Evolutionary conservation across 1,140 invertebrate genomes (phyloP).

Genomic region (Tetramorium parvispinum): DNA sequence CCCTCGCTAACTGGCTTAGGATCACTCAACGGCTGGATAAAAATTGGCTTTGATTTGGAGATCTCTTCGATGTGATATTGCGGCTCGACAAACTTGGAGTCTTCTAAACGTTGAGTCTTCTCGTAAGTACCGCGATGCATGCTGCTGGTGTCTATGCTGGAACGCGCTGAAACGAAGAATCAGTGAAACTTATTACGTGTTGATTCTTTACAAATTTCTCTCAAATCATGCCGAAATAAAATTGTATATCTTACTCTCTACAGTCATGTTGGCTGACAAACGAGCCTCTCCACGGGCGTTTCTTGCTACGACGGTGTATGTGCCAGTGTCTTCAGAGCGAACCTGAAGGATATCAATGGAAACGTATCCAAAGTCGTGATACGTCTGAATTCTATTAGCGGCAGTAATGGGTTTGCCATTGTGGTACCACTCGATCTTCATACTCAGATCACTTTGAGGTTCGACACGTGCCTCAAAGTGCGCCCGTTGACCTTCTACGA

Average conservation of each 20-base stretch:
- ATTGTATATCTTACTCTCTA: constrained; percentile 91
- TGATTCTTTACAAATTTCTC: neutral
- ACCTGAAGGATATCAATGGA: constrained; percentile 97
- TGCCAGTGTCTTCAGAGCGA: constrained; percentile 93
- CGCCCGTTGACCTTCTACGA: constrained; percentile 97
- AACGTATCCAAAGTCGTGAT: constrained; percentile 98
- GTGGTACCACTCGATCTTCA: constrained; percentile 96
- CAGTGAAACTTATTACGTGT: constrained; percentile 57
- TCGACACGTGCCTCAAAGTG: constrained; percentile 98
- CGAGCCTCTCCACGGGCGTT: constrained; percentile 95
- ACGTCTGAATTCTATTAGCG: constrained; percentile 95
- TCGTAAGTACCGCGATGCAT: constrained; percentile 94
- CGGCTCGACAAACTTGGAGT: constrained; percentile 93
- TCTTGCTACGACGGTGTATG: constrained; percentile 95
- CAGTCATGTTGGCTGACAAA: constrained; percentile 92
- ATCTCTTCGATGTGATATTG: constrained; percentile 96
- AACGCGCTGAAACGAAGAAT: constrained; percentile 88
- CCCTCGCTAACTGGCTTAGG: constrained; percentile 94
- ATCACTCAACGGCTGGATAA: constrained; percentile 93
- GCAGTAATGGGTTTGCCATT: constrained; percentile 94
- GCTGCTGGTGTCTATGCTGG: constrained; percentile 94
- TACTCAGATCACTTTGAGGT: constrained; percentile 95
- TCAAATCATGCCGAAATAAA: neutral
- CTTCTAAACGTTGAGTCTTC: constrained; percentile 95
- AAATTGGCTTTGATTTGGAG: constrained; percentile 96